A percentile compares a stretch with the other conserved stretches of the same genome.
Evolutionary conservation across 2,113 vertebrate species (phyloP).

Genomic region (Tenrec ecaudatus): DNA sequence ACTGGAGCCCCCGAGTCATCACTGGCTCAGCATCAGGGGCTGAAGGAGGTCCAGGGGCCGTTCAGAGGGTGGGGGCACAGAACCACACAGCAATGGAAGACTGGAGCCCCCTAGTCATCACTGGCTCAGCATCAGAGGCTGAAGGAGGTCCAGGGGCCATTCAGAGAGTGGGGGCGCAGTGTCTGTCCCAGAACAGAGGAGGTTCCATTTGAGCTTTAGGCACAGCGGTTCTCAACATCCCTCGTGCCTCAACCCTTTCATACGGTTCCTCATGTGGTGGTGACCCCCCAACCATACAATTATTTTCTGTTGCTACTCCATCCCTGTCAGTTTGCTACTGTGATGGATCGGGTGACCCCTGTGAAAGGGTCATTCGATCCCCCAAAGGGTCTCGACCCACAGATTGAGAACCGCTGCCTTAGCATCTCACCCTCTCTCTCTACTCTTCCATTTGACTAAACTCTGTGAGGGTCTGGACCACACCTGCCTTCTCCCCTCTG

Average conservation of each 20-base stretch:
- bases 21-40: not conserved
- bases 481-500: not conserved
- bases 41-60: not conserved
- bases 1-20: not conserved
- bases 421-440: too few species aligned
- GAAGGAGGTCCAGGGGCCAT: not conserved
- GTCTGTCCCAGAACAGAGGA: not conserved
- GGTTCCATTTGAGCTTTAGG: rapidly evolving
- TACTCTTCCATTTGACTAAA: not conserved
- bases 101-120: not conserved
- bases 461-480: not conserved
- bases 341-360: too few species aligned
- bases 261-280: too few species aligned
- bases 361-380: too few species aligned
- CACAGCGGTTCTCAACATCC: too few species aligned
- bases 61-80: not conserved
- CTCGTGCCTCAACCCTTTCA: too few species aligned
- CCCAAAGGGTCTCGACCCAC: too few species aligned
- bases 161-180: not conserved
- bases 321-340: too few species aligned
- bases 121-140: not conserved
- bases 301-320: too few species aligned
- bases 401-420: too few species aligned
- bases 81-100: not conserved
- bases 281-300: too few species aligned